phyloP scores from a whole-genome alignment of 2,797 vertebrate genomes.

The Tokudaia tokunoshimensis region DNA sequence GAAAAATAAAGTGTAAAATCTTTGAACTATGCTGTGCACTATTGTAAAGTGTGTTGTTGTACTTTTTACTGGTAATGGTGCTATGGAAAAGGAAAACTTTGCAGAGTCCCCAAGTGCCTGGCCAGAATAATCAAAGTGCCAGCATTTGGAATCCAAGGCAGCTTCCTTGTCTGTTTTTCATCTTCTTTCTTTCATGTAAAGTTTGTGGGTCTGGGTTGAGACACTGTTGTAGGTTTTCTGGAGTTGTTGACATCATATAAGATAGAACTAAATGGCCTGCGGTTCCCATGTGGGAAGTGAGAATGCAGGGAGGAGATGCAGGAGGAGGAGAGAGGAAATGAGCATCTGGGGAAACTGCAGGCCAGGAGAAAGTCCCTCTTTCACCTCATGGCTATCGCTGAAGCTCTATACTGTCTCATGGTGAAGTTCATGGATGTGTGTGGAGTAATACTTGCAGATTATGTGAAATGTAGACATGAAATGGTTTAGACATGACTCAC shows the following conservation, averaged over 20 bases:
- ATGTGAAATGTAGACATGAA: slow-evolving; percentile 57
- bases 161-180: slow-evolving; percentile 58
- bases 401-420: slow-evolving; percentile 23
- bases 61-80: slow-evolving; percentile 15
- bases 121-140: slow-evolving; percentile 49
- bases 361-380: slow-evolving; percentile 64
- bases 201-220: slow-evolving; percentile 36
- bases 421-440: background rate
- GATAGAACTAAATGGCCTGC: slow-evolving; percentile 1
- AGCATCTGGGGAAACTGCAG: background rate
- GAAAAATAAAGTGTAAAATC: background rate
- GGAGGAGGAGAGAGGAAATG: background rate
- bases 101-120: background rate
- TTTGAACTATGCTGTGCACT: background rate
- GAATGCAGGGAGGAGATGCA: background rate
- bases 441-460: slow-evolving; percentile 61
- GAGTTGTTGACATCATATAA: slow-evolving; percentile 57
- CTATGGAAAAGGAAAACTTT: slow-evolving; percentile 56
- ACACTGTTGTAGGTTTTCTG: slow-evolving; percentile 34
- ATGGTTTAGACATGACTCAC: slow-evolving; percentile 77
- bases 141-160: slow-evolving; percentile 65
- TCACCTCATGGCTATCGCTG: background rate
- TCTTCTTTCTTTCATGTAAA: slow-evolving; percentile 29
- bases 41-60: background rate
- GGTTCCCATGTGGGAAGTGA: slow-evolving; percentile 17